A percentile compares a stretch with the other conserved stretches of the same genome.
These are phyloP conservation scores for Galleria mellonella DNA, from an alignment of 1,140 invertebrate genomes.

Conservation along the genomic window DNA sequence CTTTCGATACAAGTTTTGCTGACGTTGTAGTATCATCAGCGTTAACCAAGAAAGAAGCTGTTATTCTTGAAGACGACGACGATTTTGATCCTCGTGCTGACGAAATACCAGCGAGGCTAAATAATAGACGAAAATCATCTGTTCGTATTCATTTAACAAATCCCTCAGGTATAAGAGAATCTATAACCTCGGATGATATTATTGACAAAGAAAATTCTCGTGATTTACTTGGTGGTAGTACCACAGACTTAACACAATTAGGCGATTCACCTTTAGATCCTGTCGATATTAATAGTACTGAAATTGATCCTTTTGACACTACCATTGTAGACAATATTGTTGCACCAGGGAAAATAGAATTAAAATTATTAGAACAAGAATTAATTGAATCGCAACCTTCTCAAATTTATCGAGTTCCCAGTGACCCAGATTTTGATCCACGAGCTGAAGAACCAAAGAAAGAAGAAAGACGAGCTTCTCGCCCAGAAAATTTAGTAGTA, in stretches of 20 bases:
- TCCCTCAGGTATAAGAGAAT: slow-evolving; percentile 69
- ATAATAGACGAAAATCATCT: slow-evolving; percentile 71
- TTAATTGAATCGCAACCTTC: slow-evolving; percentile 71
- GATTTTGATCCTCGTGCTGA: slow-evolving; percentile 81
- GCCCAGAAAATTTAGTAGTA: slow-evolving; percentile 76
- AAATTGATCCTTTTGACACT: slow-evolving; percentile 91
- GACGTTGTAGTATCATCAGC: slow-evolving; percentile 80
- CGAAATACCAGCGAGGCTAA: slow-evolving; percentile 69
- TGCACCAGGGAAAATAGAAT: slow-evolving; percentile 83
- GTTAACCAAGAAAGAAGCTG: slow-evolving; percentile 76
- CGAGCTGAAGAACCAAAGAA: slow-evolving; percentile 73
- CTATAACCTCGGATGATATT: slow-evolving; percentile 67
- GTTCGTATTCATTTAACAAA: slow-evolving; percentile 76
- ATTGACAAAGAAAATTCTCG: slow-evolving; percentile 57
- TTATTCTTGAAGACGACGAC: slow-evolving; percentile 76
- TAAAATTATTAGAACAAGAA: slow-evolving; percentile 87
- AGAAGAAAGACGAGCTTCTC: slow-evolving; percentile 69
- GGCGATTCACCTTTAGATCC: slow-evolving; percentile 82
- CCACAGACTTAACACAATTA: slow-evolving; percentile 83
- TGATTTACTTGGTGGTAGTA: slow-evolving; percentile 85
- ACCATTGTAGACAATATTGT: slow-evolving; percentile 82
- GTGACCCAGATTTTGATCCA: slow-evolving; percentile 86
- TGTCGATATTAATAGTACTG: slow-evolving; percentile 73
- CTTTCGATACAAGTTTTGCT: slow-evolving; percentile 90
- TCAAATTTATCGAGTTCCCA: slow-evolving; percentile 71